Percentiles rank a stretch among this genome's conserved stretches.
These are phyloP conservation scores for Folsomia candida DNA, from an alignment of 2,888 invertebrate species.

Conservation along the genomic window DNA sequence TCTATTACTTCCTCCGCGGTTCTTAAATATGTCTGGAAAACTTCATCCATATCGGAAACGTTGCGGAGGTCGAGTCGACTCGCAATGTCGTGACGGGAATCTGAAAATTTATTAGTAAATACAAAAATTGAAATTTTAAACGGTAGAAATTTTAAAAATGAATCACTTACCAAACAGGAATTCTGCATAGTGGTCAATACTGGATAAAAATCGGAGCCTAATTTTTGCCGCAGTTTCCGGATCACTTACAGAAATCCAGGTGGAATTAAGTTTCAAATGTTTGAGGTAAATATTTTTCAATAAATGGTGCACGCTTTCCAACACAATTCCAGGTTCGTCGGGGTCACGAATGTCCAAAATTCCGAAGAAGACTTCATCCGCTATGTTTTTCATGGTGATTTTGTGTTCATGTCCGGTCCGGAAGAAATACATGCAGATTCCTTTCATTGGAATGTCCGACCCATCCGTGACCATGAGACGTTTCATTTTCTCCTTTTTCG, in stretches of 20 bases:
- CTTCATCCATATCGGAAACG: constrained; percentile 43
- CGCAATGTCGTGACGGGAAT: constrained; percentile 44
- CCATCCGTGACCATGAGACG: constrained; percentile 63
- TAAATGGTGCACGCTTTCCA: constrained; percentile 53
- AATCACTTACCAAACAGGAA: constrained; percentile 58
- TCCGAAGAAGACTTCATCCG: constrained; percentile 59
- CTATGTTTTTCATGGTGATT: constrained; percentile 66
- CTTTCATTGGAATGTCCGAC: constrained; percentile 60
- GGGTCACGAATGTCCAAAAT: constrained; percentile 53
- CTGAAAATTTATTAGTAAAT: constrained; percentile 14
- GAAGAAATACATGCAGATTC: constrained; percentile 68
- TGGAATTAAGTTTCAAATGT: constrained; percentile 56
- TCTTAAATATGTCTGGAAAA: constrained; percentile 55
- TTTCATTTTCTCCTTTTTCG: constrained; percentile 49
- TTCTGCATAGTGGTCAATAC: constrained; percentile 60
- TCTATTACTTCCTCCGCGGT: constrained; percentile 62
- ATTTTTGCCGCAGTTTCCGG: constrained; percentile 56
- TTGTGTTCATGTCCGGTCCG: constrained; percentile 62
- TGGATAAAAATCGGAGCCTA: constrained; percentile 61
- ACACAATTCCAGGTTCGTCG: constrained; percentile 51
- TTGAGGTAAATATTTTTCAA: constrained; percentile 55
- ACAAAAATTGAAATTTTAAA: background rate
- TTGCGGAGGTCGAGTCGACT: constrained; percentile 42
- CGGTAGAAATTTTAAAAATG: constrained; percentile 7
- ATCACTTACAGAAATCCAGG: constrained; percentile 61